phyloP scores from a whole-genome alignment of 1,140 invertebrate genomes.

The Hyphantria cunea region DNA sequence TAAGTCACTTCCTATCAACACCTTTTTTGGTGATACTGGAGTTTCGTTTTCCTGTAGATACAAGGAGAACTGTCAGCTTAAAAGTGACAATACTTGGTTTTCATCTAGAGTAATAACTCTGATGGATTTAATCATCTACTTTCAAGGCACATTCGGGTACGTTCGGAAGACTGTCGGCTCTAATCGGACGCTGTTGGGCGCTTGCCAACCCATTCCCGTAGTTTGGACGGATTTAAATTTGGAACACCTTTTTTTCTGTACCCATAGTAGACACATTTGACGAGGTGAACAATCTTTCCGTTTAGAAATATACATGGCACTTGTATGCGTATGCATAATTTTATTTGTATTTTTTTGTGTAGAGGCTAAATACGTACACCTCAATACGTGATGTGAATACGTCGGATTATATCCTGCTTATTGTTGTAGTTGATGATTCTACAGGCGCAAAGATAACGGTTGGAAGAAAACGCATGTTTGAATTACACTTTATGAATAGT shows the following conservation, averaged over 20 bases:
- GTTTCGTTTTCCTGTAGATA: constrained; percentile 32
- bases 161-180: constrained; percentile 49
- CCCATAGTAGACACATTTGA: constrained; percentile 57
- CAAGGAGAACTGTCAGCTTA: background rate
- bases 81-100: background rate
- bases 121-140: constrained; percentile 22
- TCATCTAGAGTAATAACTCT: constrained; percentile 15
- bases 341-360: background rate
- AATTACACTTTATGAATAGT: constrained; percentile 12
- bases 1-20: constrained; percentile 38
- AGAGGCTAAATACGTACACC: constrained; percentile 22
- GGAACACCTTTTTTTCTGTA: constrained; percentile 69
- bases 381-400: constrained; percentile 58
- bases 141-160: constrained; percentile 44
- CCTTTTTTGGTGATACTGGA: constrained; percentile 41
- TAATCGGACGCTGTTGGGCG: constrained; percentile 60
- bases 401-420: constrained; percentile 54
- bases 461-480: constrained; percentile 28
- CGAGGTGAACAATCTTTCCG: constrained; percentile 75
- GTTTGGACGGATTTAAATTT: constrained; percentile 71
- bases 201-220: constrained; percentile 66
- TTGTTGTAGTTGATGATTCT: constrained; percentile 52
- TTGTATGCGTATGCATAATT: background rate
- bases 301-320: constrained; percentile 38
- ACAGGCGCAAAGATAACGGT: constrained; percentile 53